Evolutionary conservation across 1,140 invertebrate species (phyloP).

Genomic region (Drosophila lowei): DNA sequence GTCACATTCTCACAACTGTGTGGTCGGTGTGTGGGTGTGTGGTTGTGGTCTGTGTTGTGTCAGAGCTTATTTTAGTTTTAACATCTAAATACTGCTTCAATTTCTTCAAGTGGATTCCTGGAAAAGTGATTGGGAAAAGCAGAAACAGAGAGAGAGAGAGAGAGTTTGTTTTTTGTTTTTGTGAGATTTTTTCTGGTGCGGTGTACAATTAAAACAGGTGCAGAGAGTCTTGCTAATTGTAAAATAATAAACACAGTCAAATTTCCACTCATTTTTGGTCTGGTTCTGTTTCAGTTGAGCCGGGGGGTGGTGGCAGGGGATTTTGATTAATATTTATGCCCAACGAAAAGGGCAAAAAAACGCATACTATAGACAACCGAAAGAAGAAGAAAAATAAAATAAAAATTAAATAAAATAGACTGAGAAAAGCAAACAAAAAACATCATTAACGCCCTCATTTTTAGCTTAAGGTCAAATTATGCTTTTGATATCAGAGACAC

Average conservation of each 20-base stretch:
- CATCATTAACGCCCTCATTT: slow-evolving; percentile 81
- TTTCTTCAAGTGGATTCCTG: slow-evolving; percentile 83
- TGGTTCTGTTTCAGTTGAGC: slow-evolving; percentile 20
- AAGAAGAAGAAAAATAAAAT: slow-evolving; percentile 43
- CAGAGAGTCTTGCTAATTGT: slow-evolving; percentile 36
- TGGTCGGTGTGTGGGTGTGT: slow-evolving; percentile 1
- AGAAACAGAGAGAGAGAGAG: slow-evolving; percentile 64
- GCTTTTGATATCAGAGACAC: slow-evolving; percentile 68
- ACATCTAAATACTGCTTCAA: slow-evolving; percentile 83
- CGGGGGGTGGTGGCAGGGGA: neutral
- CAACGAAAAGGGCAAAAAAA: slow-evolving; percentile 60
- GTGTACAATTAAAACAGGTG: slow-evolving; percentile 63
- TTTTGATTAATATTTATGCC: slow-evolving; percentile 70
- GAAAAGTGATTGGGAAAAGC: slow-evolving; percentile 67
- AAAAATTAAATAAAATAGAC: slow-evolving; percentile 50
- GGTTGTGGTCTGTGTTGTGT: slow-evolving; percentile 5
- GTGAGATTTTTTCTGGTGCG: slow-evolving; percentile 30
- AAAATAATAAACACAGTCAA: slow-evolving; percentile 51
- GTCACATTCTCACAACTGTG: slow-evolving; percentile 65
- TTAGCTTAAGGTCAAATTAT: slow-evolving; percentile 80
- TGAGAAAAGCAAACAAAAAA: slow-evolving; percentile 64
- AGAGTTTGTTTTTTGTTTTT: too few species aligned
- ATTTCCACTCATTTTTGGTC: slow-evolving; percentile 27
- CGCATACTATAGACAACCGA: slow-evolving; percentile 29
- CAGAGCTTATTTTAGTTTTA: slow-evolving; percentile 72